phyloP scores from a whole-genome alignment of 2,797 vertebrate genomes.

The Sebastes glaucus region DNA sequence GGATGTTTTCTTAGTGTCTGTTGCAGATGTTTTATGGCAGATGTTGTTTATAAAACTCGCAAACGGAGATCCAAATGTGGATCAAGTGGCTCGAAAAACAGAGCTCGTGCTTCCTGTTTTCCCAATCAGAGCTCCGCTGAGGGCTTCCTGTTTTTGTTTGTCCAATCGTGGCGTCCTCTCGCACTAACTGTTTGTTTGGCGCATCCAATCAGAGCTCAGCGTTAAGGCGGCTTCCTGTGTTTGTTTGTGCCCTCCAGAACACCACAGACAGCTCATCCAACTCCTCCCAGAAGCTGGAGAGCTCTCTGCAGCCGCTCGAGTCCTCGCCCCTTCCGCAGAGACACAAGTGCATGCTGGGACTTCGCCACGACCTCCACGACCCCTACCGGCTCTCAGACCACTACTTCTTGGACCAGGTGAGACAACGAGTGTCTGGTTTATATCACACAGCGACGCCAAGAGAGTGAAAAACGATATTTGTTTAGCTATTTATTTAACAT shows the following conservation, averaged over 20 bases:
- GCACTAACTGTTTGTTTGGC: constrained; percentile 49
- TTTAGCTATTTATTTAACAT: background rate
- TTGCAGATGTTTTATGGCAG: background rate
- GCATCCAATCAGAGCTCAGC: constrained; percentile 55
- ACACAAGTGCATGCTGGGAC: constrained; percentile 89
- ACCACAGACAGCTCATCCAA: constrained; percentile 98
- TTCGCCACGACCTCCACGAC: constrained; percentile 89
- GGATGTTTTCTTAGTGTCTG: background rate
- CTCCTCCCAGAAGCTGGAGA: constrained; percentile 95
- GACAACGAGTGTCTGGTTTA: constrained; percentile 15
- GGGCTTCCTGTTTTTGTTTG: constrained; percentile 80
- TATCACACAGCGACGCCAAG: background rate
- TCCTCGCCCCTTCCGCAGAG: constrained; percentile 90
- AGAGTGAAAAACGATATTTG: background rate
- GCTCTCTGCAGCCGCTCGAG: constrained; percentile 87
- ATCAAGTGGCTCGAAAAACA: constrained; percentile 41
- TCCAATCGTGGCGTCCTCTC: constrained; percentile 55
- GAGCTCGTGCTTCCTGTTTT: constrained; percentile 72
- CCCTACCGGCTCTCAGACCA: constrained; percentile 88
- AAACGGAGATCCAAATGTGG: constrained; percentile 28
- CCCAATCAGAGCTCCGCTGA: constrained; percentile 43
- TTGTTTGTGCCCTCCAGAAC: constrained; percentile 84
- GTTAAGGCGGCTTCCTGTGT: constrained; percentile 69
- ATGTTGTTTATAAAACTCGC: constrained; percentile 23
- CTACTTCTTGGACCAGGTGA: constrained; percentile 94